phyloP scores from a whole-genome alignment of 1,140 invertebrate species.

The Acyrthosiphon pisum region DNA sequence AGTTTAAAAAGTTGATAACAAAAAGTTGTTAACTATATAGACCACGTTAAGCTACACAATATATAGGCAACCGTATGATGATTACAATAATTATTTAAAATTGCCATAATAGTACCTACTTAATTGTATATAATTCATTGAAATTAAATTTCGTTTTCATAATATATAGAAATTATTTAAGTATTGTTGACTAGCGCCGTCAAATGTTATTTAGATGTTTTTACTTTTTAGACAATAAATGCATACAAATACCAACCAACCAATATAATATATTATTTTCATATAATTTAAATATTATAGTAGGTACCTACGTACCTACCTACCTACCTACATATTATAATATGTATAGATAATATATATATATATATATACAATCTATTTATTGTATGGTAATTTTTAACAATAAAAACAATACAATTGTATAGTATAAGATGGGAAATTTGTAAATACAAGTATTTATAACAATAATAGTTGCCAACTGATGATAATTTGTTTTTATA shows the following conservation, averaged over 20 bases:
- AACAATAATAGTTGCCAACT: too few relatives aligned
- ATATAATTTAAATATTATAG: not conserved
- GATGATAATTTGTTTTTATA: too few relatives aligned
- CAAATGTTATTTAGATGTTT: not conserved
- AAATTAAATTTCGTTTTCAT: not conserved
- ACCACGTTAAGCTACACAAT: not conserved
- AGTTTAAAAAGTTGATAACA: not conserved
- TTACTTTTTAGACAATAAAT: not conserved
- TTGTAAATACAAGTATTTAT: too few relatives aligned
- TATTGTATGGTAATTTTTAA: too few relatives aligned
- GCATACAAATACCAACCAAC: not conserved
- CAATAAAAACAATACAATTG: too few relatives aligned
- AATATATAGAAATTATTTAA: not conserved
- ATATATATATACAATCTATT: too few relatives aligned
- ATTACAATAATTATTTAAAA: not conserved
- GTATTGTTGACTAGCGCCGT: too few relatives aligned
- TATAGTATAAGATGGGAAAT: too few relatives aligned
- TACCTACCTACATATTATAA: too few relatives aligned
- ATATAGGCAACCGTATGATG: not conserved
- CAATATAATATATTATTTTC: not conserved
- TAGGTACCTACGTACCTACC: too few relatives aligned
- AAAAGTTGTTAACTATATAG: not conserved
- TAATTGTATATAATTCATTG: not conserved
- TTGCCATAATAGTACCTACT: not conserved
- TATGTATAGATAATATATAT: too few relatives aligned